These are phyloP conservation scores for Anguilla japonica DNA, from an alignment of 2,113 vertebrate genomes.

Conservation along the genomic window DNA sequence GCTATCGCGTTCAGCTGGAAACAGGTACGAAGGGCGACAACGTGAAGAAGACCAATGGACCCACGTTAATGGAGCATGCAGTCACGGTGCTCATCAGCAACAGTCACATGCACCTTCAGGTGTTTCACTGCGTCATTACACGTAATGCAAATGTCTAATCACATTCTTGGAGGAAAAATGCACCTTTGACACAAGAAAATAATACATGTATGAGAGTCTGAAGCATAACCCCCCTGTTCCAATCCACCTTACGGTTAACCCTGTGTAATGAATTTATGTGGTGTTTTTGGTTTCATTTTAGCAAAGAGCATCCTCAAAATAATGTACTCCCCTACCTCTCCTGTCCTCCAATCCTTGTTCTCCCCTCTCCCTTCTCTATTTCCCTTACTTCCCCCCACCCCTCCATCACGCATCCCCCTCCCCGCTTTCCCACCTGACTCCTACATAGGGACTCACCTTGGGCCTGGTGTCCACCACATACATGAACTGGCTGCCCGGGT, in stretches of 20 bases:
- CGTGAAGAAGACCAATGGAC: neutral
- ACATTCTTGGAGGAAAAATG: neutral
- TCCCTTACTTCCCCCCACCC: too few relatives aligned
- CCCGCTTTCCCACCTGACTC: neutral
- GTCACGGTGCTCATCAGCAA: neutral
- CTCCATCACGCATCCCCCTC: neutral
- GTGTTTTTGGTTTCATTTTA: neutral
- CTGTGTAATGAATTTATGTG: too few relatives aligned
- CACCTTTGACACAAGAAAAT: neutral
- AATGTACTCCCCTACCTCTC: neutral
- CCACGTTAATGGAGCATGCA: neutral
- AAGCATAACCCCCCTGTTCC: neutral
- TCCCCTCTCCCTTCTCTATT: too few relatives aligned
- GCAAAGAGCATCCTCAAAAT: neutral
- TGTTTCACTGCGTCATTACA: neutral
- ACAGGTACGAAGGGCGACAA: constrained; percentile 15
- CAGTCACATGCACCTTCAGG: too few relatives aligned
- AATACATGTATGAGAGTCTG: neutral
- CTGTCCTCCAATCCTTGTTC: too few relatives aligned
- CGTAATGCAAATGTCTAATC: neutral
- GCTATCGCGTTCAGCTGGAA: constrained; percentile 94
- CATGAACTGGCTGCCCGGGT: constrained; percentile 87
- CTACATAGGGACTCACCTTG: constrained; percentile 74
- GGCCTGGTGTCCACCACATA: constrained; percentile 96
- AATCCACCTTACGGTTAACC: neutral